Conservation (phyloP, 1,140 invertebrate genomes). For the Ips nitidus region DNA sequence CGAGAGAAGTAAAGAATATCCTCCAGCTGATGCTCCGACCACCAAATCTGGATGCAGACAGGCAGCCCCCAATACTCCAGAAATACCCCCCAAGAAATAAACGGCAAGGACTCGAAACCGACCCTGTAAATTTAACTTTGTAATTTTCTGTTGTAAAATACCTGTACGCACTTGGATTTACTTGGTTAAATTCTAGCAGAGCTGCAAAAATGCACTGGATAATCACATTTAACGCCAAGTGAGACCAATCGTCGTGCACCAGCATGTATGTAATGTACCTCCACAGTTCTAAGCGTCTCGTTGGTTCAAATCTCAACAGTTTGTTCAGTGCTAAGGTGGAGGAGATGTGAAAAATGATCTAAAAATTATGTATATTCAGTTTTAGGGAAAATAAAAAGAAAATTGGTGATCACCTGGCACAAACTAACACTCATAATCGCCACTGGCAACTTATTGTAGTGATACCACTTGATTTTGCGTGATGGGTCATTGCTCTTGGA, state of each 20-base stretch:
- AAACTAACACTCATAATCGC: conserved; percentile 40
- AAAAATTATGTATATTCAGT: conserved; percentile 22
- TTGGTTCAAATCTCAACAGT: conserved; percentile 71
- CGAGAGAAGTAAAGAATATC: conserved; percentile 89
- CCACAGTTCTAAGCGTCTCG: conserved; percentile 70
- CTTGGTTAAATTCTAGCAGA: conserved; percentile 78
- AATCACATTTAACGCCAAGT: conserved; percentile 63
- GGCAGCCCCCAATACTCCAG: conserved; percentile 75
- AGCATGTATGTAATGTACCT: conserved; percentile 82
- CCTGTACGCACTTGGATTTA: background rate
- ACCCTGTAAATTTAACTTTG: conserved; percentile 49
- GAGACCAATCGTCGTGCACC: conserved; percentile 71
- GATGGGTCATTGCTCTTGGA: background rate
- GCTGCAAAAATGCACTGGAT: conserved; percentile 70
- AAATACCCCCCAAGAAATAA: conserved; percentile 69
- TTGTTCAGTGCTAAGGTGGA: conserved; percentile 54
- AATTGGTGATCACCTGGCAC: conserved; percentile 37
- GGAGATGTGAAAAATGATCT: conserved; percentile 58
- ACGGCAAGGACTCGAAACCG: conserved; percentile 70
- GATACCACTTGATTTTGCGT: conserved; percentile 30
- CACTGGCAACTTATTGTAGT: conserved; percentile 33
- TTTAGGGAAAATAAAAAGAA: background rate
- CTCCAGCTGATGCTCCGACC: conserved; percentile 91
- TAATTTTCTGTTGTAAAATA: too few relatives aligned
- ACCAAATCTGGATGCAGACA: conserved; percentile 78